Base-by-base conservation (phyloP, 2,888 invertebrate genomes). In the Plutella xylostella region DNA sequence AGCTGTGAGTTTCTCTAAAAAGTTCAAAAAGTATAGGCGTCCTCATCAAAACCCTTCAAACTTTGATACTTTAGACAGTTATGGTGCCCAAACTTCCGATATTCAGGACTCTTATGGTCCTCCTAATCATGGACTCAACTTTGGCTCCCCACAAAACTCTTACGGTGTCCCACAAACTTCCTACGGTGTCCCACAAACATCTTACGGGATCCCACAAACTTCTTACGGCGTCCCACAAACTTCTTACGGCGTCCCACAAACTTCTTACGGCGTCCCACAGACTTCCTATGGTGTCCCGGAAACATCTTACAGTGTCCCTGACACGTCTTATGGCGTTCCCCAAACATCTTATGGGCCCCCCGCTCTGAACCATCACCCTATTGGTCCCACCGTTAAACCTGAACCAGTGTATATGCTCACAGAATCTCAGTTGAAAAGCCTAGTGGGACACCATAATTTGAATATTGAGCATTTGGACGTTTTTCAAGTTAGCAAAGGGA, bases 341-440 rank as follows among this genome's bases (percentile, higher is more conserved):
- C 21, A 30, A 18, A 15, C 20, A 12, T 43, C 43, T 30, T 46
- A 46, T 20, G 46, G 46, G n/a, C n/a, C n/a, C n/a, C n/a, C n/a
- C n/a, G n/a, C n/a, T n/a, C n/a, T n/a, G n/a, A n/a, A n/a, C n/a
- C n/a, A n/a, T n/a, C n/a, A n/a, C n/a, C n/a, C n/a, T n/a, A n/a
- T n/a, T n/a, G n/a, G n/a, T n/a, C n/a, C n/a, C n/a, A n/a, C n/a
- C n/a, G n/a, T n/a, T n/a, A 49, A 57, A n/a, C 50, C 71, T 17
- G 80, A 83, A 52, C 80, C 82, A 0, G 65, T 82, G 0, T 82
- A 79, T 40, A 66, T 83, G 64, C 48, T 83, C 9, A 78, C 80
- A 1, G 68, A 74, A 46, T 60, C 73, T 0, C 79, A 83, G 41
- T 51, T 83, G 2, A 73, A 74, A 53, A 65, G 65, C 19, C 49